Base-by-base conservation (phyloP, 2,797 vertebrate genomes). In the Scarus forsteni region DNA sequence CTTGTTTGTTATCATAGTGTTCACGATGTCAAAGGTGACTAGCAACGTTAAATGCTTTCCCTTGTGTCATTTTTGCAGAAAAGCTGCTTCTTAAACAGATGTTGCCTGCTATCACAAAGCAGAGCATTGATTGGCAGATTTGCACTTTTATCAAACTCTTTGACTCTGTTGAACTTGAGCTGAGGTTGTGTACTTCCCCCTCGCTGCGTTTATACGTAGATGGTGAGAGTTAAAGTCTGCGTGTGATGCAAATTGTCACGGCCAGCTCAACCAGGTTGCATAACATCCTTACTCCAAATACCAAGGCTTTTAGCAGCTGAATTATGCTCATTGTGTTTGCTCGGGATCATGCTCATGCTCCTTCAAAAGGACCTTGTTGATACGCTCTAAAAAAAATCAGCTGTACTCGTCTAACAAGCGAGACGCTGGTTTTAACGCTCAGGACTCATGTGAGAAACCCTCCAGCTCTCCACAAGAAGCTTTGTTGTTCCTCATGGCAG, bases 221-320 rank as follows among this genome's bases (percentile, higher is more conserved):
- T 27, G 49, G 43, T 18, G 14, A 43, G 55, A 14, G 68, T 70
- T 73, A 3, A 60, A 19, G 68, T 16, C 18, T 63, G 65, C 2
- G 44, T 77, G 85, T 64, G 81, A 80, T 74, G 48, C 81, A 80
- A 71, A 80, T 79, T 64, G 77, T 73, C 75, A 53, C 8, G 13
- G 73, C 65, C 70, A 54, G 71, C 84, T 89, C 75, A 72, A 51
- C 66, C 7, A 1, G 13, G 77, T 92, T 92, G 80, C 84, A 60
- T 85, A 91, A 92, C 77, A 53, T 78, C 79, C 80, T 85, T 62
- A 75, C 73, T 81, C 71, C 65, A 78, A 89, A 91, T 87, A 76
- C 85, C 80, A 77, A 85, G 77, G 83, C 80, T 85, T 75, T 83
- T 10, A 74, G 83, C 75, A 38, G 79, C 74, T 90, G 88, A 90